Evolutionary conservation across 2,113 vertebrate genomes (phyloP).

Genomic region (Labeo rohita): DNA sequence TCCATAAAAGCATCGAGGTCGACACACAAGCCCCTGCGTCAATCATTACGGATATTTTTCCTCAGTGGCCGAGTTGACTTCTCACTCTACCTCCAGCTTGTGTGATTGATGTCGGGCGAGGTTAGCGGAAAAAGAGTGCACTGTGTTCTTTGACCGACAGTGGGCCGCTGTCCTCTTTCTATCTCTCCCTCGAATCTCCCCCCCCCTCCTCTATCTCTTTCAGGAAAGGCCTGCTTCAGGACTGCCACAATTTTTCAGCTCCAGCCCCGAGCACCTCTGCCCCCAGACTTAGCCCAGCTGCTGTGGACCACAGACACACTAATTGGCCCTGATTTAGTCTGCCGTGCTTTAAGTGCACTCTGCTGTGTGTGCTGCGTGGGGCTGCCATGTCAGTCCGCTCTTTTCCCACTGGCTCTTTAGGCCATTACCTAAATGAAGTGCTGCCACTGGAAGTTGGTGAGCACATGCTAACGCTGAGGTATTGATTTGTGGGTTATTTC

Average conservation of each 20-base stretch:
- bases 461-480: conserved; percentile 41
- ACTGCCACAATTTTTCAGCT: conserved; percentile 41
- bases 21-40: background rate
- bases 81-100: conserved; percentile 8
- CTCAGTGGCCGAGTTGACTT: conserved; percentile 20
- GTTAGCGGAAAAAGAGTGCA: conserved; percentile 9
- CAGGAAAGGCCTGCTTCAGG: conserved; percentile 16
- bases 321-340: conserved; percentile 57
- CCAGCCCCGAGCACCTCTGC: conserved; percentile 27
- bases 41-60: conserved; percentile 10
- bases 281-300: conserved; percentile 36
- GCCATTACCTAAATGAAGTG: conserved; percentile 64
- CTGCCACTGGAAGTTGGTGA: conserved; percentile 51
- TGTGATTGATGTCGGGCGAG: conserved; percentile 15
- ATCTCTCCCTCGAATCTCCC: background rate
- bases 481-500: conserved; percentile 61
- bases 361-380: conserved; percentile 53
- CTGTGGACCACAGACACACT: conserved; percentile 44
- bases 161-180: conserved; percentile 1
- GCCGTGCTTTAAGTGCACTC: conserved; percentile 56
- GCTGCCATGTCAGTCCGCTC: conserved; percentile 44
- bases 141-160: background rate
- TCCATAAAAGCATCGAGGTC: conserved; percentile 15
- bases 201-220: conserved; percentile 9
- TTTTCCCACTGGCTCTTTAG: conserved; percentile 48